phyloP scores from a whole-genome alignment of 2,888 invertebrate species.

The Lepidocyrtinus sp. region DNA sequence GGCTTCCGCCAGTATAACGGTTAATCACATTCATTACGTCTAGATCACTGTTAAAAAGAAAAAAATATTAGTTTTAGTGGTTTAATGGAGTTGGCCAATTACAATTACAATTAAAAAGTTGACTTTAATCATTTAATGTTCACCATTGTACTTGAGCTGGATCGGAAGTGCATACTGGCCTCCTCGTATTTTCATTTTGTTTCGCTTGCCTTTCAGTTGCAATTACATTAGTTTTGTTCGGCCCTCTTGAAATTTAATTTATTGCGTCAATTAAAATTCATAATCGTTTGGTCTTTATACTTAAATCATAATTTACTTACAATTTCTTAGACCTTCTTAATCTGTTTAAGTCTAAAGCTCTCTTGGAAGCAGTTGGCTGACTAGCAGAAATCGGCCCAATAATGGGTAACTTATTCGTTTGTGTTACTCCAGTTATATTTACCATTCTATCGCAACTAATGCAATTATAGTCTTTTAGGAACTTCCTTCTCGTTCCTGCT shows the following conservation, averaged over 20 bases:
- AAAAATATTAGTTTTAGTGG: not conserved
- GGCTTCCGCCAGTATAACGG: constrained; percentile 85
- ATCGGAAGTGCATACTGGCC: not conserved
- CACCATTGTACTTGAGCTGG: constrained; percentile 16
- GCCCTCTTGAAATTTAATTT: constrained; percentile 10
- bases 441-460: constrained; percentile 60
- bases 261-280: not conserved
- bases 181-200: not conserved
- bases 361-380: constrained; percentile 60
- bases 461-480: constrained; percentile 61
- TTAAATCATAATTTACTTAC: no score
- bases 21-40: constrained; percentile 76
- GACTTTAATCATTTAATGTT: not conserved
- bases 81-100: no score
- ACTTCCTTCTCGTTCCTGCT: constrained; percentile 64
- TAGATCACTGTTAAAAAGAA: not conserved
- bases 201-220: constrained; percentile 32
- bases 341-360: constrained; percentile 65
- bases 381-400: constrained; percentile 63
- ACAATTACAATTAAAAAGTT: not conserved
- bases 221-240: constrained; percentile 32
- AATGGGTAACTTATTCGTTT: constrained; percentile 30
- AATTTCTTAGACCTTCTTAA: constrained; percentile 53
- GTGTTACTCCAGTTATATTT: constrained; percentile 59
- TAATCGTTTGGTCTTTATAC: not conserved